Percentiles rank a stretch among this genome's conserved stretches.
phyloP scores from a whole-genome alignment of 2,797 vertebrate species.

The Eulemur rubriventer region DNA sequence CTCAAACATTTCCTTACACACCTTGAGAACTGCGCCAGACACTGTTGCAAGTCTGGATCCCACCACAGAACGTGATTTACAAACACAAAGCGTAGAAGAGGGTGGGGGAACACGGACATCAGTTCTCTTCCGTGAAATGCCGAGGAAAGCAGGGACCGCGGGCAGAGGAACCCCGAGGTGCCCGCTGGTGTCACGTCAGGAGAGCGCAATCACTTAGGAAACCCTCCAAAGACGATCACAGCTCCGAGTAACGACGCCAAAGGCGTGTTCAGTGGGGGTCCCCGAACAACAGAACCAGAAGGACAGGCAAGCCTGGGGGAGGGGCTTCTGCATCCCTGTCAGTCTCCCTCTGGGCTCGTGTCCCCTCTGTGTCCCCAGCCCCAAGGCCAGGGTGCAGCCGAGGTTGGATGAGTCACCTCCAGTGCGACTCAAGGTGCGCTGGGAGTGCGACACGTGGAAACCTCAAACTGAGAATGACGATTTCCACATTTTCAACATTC shows the following conservation, averaged over 20 bases:
- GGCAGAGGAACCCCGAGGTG: neutral
- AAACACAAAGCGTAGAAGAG: neutral
- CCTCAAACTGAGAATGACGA: fast-evolving
- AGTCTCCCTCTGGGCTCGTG: neutral
- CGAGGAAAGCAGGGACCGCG: neutral
- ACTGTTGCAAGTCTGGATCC: fast-evolving
- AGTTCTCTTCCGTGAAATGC: neutral
- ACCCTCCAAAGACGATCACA: neutral
- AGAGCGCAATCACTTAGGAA: neutral
- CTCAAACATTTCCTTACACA: too few species aligned
- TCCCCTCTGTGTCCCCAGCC: neutral
- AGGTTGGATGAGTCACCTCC: too few species aligned
- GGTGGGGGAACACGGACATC: neutral
- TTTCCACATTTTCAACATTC: neutral
- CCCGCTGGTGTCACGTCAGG: too few species aligned
- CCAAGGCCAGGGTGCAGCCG: neutral
- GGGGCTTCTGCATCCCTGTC: fast-evolving
- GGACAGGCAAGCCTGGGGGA: too few species aligned
- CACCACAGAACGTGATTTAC: neutral
- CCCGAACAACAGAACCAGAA: fast-evolving
- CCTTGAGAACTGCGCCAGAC: too few species aligned
- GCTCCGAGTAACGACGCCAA: too few species aligned
- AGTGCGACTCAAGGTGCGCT: fast-evolving
- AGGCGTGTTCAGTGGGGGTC: neutral
- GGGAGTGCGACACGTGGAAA: fast-evolving